Base-by-base conservation (phyloP, 1,140 invertebrate species). In the Heliothis subflexa region DNA sequence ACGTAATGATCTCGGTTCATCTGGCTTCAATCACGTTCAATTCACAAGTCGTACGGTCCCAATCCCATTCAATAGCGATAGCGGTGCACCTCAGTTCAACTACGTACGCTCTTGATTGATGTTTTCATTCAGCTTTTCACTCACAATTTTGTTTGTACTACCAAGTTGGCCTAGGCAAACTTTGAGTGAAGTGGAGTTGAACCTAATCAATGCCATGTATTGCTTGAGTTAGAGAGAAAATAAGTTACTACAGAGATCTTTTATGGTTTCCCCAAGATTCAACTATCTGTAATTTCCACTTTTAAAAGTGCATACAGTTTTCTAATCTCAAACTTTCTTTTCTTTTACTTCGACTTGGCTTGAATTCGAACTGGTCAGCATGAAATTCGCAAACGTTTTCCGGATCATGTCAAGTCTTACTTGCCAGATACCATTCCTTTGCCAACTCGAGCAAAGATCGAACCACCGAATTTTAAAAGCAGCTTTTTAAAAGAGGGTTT, bases 1-100 rank as follows among this genome's bases (percentile, higher is more conserved):
- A 55, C 68, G 40, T 80, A 85, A 85, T 82, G 79, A 85, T 71
- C 75, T 61, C 75, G 78, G 78, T 81, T 83, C 83, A 78, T 82
- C 80, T 82, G 83, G 52, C 68, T 62, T 71, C 80, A 82, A 86
- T 86, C 79, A 85, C 57, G 68, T 73, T 45, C 73, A 18, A 78
- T 82, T 78, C 61, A 77, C 50, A 71, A 76, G 78, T 77, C 70
- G 62, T 75, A 52, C 59, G 50, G 28, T 64, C 40, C 61, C 61
- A 64, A 64, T 55, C 52, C 78, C 66, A 78, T 72, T 82, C 52
- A 78, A 78, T 82, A 33, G 55, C 80, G 79, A 83, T 77, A 52
- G 52, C 64, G 45, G 73, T 75, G 59, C 61, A 64, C 61, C 61
- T 68, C 45, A 11, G 21, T 50, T 16, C 11, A 70, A 70, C 70